Percentiles rank a stretch among this genome's conserved stretches.
phyloP scores from a whole-genome alignment of 2,113 vertebrate species.

The Aptenodytes forsteri region DNA sequence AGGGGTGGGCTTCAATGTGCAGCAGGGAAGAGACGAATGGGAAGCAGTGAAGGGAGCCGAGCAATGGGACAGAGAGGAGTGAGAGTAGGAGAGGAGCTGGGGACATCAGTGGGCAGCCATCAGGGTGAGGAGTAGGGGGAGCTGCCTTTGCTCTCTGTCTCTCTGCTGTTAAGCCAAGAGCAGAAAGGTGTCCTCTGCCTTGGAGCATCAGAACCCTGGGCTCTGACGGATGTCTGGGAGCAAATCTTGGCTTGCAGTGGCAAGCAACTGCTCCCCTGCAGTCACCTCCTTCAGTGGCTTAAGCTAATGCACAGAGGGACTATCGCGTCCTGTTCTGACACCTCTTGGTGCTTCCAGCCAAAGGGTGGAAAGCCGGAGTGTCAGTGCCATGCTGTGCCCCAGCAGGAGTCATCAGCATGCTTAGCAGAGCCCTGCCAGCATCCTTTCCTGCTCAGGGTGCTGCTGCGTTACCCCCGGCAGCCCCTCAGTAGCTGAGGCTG shows the following conservation, averaged over 20 bases:
- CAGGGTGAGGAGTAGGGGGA: not conserved
- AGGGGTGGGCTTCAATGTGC: not conserved
- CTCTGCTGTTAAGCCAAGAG: not conserved
- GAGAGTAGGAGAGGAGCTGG: not conserved
- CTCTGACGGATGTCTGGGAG: not conserved
- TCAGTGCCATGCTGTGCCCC: not conserved
- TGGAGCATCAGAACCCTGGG: not conserved
- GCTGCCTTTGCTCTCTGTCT: not conserved
- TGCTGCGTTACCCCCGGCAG: not conserved
- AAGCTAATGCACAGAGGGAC: not conserved
- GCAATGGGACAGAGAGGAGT: not conserved
- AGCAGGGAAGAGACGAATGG: not conserved
- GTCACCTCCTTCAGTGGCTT: not conserved
- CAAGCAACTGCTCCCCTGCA: not conserved
- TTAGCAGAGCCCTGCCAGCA: not conserved
- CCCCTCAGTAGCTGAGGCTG: not conserved
- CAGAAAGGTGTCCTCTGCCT: not conserved
- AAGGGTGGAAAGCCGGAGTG: not conserved
- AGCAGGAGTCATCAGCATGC: not conserved
- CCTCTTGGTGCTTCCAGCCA: not conserved
- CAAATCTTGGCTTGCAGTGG: not conserved
- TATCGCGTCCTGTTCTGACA: fast-evolving
- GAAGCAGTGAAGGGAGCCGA: not conserved
- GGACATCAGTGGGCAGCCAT: not conserved
- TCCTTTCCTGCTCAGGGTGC: not conserved